phyloP scores from a whole-genome alignment of 2,888 invertebrate genomes.

The Matsumyia berberina region DNA sequence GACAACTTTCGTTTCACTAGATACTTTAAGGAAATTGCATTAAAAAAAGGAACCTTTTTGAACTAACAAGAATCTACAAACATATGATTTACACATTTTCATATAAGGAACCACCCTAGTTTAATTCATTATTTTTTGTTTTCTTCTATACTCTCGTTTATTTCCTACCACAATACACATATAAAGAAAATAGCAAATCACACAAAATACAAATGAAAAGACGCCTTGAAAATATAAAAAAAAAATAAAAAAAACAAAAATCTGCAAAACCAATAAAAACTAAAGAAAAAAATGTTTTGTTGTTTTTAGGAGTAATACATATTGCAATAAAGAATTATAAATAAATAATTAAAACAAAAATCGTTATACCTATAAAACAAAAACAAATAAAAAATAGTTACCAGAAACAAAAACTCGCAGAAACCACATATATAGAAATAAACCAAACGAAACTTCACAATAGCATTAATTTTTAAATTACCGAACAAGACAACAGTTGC shows the following conservation, averaged over 20 bases:
- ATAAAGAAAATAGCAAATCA: conserved; percentile 74
- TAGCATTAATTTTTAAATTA: conserved; percentile 76
- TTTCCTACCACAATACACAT: conserved; percentile 72
- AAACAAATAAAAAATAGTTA: conserved; percentile 64
- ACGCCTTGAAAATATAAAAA: conserved; percentile 70
- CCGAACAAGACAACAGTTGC: conserved; percentile 77
- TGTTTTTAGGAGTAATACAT: conserved; percentile 76
- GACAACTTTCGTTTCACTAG: conserved; percentile 52
- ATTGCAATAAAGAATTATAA: conserved; percentile 69
- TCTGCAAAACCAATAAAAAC: conserved; percentile 73
- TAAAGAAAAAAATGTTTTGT: conserved; percentile 73
- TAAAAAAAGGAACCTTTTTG: conserved; percentile 12
- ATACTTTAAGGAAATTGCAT: conserved; percentile 33
- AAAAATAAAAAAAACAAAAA: conserved; percentile 60
- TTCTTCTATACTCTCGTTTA: conserved; percentile 37
- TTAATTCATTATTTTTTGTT: not conserved
- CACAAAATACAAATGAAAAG: conserved; percentile 75
- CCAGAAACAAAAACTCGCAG: conserved; percentile 75
- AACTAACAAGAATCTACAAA: conserved; percentile 36
- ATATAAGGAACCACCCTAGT: conserved; percentile 1
- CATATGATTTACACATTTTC: conserved; percentile 28
- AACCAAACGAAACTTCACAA: conserved; percentile 75
- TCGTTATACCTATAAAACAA: conserved; percentile 72
- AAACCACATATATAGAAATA: conserved; percentile 76
- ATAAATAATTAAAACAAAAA: conserved; percentile 64